Evolutionary conservation across 2,888 invertebrate genomes (phyloP).

Genomic region (Deilephila elpenor): DNA sequence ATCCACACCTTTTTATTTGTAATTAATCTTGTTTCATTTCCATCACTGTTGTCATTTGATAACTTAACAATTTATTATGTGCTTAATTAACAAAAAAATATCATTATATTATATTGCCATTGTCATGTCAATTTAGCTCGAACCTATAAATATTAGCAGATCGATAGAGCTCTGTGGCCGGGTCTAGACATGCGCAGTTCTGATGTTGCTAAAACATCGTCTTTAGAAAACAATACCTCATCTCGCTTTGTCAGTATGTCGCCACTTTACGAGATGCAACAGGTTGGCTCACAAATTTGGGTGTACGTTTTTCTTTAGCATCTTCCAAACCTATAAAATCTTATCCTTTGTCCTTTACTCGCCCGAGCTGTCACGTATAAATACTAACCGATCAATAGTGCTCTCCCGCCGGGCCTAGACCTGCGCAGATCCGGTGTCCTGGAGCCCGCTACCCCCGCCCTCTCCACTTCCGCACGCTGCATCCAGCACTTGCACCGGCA

Average conservation of each 20-base stretch:
- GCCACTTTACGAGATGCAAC: not conserved
- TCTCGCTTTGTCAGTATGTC: not conserved
- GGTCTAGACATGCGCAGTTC: too few species aligned
- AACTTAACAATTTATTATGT: too few species aligned
- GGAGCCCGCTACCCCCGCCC: too few species aligned
- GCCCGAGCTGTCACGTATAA: not conserved
- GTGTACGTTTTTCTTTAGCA: not conserved
- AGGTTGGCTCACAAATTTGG: not conserved
- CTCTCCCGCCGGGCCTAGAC: not conserved
- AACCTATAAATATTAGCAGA: too few species aligned
- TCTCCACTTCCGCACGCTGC: not conserved
- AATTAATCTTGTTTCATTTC: not conserved
- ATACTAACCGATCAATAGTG: not conserved
- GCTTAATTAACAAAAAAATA: too few species aligned
- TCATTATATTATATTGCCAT: too few species aligned
- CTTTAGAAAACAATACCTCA: too few species aligned
- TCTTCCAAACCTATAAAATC: too few species aligned
- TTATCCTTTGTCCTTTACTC: not conserved
- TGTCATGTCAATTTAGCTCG: too few species aligned
- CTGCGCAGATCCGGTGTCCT: not conserved
- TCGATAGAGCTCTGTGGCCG: too few species aligned
- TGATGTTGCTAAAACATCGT: too few species aligned
- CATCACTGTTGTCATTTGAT: too few species aligned
- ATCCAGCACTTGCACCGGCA: not conserved
- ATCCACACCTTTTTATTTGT: not conserved